Conservation (phyloP, 2,888 invertebrate species). For the Yponomeuta sedellus region DNA sequence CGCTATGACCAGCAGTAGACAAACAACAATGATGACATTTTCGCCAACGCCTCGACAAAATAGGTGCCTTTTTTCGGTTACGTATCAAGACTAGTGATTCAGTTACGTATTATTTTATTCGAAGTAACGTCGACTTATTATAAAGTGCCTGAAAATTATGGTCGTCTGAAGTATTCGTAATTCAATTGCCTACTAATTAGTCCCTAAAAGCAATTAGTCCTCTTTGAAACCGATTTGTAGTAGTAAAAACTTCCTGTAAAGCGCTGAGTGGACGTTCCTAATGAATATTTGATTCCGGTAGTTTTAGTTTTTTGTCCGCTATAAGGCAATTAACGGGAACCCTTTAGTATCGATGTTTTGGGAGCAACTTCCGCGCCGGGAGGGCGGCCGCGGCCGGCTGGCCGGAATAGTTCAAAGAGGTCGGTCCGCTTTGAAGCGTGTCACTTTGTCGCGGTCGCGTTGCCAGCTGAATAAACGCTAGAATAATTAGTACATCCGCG, state of each 20-base stretch:
- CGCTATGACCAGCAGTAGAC: no score
- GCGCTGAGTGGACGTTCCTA: background rate
- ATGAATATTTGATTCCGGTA: background rate
- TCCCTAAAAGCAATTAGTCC: background rate
- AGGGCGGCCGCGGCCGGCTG: conserved; percentile 33
- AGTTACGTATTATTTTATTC: background rate
- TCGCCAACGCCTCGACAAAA: no score
- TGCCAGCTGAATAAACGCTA: background rate
- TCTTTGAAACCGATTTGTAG: background rate
- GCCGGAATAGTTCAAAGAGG: conserved; percentile 55
- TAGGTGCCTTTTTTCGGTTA: background rate
- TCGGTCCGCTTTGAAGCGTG: conserved; percentile 55
- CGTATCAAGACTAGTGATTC: background rate
- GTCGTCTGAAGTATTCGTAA: background rate
- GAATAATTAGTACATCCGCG: no score
- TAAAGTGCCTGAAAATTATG: background rate
- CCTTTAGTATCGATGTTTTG: conserved; percentile 25
- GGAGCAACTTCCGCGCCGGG: conserved; percentile 20
- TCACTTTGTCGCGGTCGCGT: conserved; percentile 38
- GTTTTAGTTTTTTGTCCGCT: conserved; percentile 16
- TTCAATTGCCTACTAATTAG: background rate
- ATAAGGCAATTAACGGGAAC: conserved; percentile 15
- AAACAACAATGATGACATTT: no score
- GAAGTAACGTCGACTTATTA: no score
- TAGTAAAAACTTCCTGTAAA: background rate